Conservation (phyloP, 2,797 vertebrate species). For the Pipistrellus pygmaeus region DNA sequence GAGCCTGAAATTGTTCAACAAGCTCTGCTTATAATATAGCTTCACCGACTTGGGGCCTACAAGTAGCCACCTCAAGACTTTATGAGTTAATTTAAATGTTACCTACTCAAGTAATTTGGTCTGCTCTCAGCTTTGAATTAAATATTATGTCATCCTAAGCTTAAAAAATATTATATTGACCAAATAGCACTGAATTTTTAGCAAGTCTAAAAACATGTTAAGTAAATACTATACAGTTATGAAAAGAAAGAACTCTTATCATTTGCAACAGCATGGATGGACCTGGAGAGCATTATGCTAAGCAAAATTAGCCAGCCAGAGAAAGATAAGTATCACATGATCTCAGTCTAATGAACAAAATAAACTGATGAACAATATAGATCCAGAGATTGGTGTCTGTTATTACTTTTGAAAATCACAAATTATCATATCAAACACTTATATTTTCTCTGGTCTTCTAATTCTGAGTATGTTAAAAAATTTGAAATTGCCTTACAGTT, state of each 20-base stretch:
- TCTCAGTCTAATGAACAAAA: neutral
- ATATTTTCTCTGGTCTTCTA: neutral
- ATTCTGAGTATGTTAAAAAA: neutral
- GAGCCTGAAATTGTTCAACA: neutral
- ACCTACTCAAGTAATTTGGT: neutral
- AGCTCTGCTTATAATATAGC: neutral
- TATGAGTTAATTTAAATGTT: constrained; percentile 54
- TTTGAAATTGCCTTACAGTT: neutral
- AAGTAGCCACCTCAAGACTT: neutral
- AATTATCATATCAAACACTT: neutral
- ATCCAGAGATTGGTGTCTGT: neutral
- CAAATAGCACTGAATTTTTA: neutral
- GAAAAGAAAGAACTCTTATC: neutral
- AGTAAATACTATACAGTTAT: neutral
- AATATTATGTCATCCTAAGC: neutral
- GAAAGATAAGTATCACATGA: neutral
- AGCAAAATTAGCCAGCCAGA: neutral
- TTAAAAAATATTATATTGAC: neutral
- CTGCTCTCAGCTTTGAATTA: neutral
- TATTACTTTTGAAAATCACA: neutral
- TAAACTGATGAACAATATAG: neutral
- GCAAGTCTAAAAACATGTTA: neutral
- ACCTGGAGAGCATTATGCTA: neutral
- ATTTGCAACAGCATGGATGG: neutral
- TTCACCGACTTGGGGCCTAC: neutral